phyloP scores from a whole-genome alignment of 2,113 vertebrate species.

The Maccullochella peelii region DNA sequence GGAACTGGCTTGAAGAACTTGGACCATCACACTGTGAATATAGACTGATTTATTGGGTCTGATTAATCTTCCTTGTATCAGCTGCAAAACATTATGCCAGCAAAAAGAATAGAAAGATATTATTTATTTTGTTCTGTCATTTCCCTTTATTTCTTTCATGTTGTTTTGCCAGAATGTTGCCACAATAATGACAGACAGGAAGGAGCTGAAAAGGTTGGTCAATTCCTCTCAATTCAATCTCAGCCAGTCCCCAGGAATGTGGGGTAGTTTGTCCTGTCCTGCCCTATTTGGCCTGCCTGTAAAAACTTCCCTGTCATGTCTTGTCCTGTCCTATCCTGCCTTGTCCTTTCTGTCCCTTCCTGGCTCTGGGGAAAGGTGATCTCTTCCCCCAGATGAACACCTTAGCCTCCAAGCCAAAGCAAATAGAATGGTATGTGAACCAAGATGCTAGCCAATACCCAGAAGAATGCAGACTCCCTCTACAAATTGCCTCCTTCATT shows the following conservation, averaged over 20 bases:
- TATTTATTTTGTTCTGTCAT: slow-evolving; percentile 17
- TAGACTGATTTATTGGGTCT: slow-evolving; percentile 43
- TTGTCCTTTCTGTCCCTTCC: slow-evolving; percentile 23
- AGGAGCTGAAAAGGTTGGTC: slow-evolving; percentile 11
- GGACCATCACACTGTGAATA: slow-evolving; percentile 37
- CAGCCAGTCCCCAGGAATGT: not conserved
- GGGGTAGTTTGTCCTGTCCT: not conserved
- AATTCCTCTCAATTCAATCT: no score
- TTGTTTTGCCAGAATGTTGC: slow-evolving; percentile 22
- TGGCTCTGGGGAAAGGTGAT: slow-evolving; percentile 32
- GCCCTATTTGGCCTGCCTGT: slow-evolving; percentile 7
- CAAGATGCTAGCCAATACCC: slow-evolving; percentile 39
- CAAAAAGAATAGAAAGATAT: not conserved
- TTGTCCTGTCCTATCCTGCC: slow-evolving; percentile 15
- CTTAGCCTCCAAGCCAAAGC: slow-evolving; percentile 33
- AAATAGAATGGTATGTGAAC: slow-evolving; percentile 30
- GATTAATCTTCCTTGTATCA: slow-evolving; percentile 22
- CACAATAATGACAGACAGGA: slow-evolving; percentile 13
- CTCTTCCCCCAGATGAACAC: not conserved
- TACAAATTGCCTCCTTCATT: slow-evolving; percentile 5
- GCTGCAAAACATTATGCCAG: slow-evolving; percentile 22
- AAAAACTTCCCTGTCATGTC: slow-evolving; percentile 8
- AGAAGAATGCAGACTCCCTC: slow-evolving; percentile 46
- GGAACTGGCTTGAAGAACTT: slow-evolving; percentile 37
- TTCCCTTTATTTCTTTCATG: slow-evolving; percentile 12